Evolutionary conservation across 2,888 invertebrate species (phyloP).

Genomic region (Cancer borealis): DNA sequence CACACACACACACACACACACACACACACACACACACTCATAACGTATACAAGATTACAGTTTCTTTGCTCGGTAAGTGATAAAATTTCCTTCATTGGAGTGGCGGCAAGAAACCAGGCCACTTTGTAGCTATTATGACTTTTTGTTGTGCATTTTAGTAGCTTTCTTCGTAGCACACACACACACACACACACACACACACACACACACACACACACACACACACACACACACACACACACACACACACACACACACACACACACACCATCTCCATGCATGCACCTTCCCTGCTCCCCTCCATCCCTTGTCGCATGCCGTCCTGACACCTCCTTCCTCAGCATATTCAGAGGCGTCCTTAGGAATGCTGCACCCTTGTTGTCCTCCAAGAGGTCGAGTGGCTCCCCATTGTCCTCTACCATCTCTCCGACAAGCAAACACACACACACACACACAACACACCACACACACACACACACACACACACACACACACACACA

Average conservation of each 20-base stretch:
- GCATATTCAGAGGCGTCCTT: not conserved
- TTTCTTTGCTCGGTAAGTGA: not conserved
- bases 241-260: slow-evolving; percentile 33
- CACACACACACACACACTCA: slow-evolving; percentile 20
- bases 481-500: not conserved
- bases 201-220: slow-evolving; percentile 6
- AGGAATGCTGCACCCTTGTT: not conserved
- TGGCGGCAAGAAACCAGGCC: no score
- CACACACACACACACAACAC: not conserved
- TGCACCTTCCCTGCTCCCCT: not conserved
- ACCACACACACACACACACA: slow-evolving; percentile 14
- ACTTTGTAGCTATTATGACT: no score
- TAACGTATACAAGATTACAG: not conserved
- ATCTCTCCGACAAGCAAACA: not conserved
- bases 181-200: no score
- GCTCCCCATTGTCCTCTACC: not conserved
- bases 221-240: slow-evolving; percentile 20
- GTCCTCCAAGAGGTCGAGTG: not conserved
- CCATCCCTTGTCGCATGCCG: not conserved
- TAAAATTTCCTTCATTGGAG: no score
- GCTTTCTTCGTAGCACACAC: no score
- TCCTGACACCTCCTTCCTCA: not conserved
- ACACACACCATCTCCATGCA: not conserved
- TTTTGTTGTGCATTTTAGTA: no score
- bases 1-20: slow-evolving; percentile 20